phyloP scores from a whole-genome alignment of 1,140 invertebrate genomes.

The Lepidotrigona ventralis region DNA sequence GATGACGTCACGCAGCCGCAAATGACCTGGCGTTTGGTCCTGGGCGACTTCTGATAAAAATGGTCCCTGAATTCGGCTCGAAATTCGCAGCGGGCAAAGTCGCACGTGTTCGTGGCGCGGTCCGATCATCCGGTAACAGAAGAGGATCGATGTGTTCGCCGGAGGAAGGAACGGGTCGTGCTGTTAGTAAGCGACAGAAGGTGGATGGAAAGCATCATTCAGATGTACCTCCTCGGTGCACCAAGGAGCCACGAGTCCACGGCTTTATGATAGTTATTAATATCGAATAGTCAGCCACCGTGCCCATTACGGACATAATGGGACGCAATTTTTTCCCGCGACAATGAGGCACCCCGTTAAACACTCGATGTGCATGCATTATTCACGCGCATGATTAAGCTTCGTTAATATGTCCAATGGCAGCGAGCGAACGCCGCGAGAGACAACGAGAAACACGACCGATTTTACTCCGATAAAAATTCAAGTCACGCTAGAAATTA shows the following conservation, averaged over 20 bases:
- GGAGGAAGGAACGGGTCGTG: conserved; percentile 33
- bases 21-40: neutral
- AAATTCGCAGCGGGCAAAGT: neutral
- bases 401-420: conserved; percentile 60
- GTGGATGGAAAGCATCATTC: conserved; percentile 64
- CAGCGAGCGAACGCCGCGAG: neutral
- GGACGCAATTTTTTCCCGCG: conserved; percentile 61
- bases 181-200: conserved; percentile 64
- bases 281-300: conserved; percentile 67
- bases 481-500: neutral
- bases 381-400: conserved; percentile 60
- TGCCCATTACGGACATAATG: conserved; percentile 65
- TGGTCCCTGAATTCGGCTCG: conserved; percentile 1
- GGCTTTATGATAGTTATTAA: conserved; percentile 68
- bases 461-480: neutral
- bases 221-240: conserved; percentile 57
- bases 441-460: neutral
- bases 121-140: neutral
- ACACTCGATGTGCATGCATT: conserved; percentile 59
- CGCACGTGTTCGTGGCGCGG: neutral
- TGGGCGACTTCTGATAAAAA: conserved; percentile 9
- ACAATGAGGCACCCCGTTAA: conserved; percentile 64
- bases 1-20: no score
- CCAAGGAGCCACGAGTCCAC: conserved; percentile 56
- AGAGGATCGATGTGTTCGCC: neutral